A percentile compares a stretch with the other conserved stretches of the same genome.
These are phyloP conservation scores for Brenthis ino DNA, from an alignment of 2,888 invertebrate species.

Conservation along the genomic window DNA sequence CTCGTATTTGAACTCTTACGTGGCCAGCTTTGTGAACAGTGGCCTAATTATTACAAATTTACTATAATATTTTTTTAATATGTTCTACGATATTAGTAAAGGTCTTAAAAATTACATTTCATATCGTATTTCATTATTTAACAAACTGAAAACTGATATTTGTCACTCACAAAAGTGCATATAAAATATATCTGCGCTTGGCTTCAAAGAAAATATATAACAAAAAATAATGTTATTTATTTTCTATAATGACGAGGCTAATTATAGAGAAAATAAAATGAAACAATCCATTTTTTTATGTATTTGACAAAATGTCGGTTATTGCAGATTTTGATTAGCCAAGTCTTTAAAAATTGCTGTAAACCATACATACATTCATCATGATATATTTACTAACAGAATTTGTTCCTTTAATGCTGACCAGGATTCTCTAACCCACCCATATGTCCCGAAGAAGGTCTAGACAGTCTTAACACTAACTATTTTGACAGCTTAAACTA, in stretches of 20 bases:
- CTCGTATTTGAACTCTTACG: too few relatives aligned
- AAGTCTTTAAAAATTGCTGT: conserved; percentile 26
- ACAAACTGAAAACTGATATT: background rate
- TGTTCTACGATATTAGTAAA: too few relatives aligned
- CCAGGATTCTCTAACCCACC: conserved; percentile 62
- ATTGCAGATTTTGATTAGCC: background rate
- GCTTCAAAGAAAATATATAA: background rate
- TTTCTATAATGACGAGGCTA: conserved; percentile 12
- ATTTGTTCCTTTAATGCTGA: conserved; percentile 56
- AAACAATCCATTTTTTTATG: too few relatives aligned
- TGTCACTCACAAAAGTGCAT: background rate
- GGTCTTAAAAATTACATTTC: too few relatives aligned
- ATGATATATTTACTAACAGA: conserved; percentile 36
- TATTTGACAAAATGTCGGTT: too few relatives aligned
- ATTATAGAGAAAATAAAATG: background rate
- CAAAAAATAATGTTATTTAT: conserved; percentile 5
- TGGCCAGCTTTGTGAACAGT: too few relatives aligned
- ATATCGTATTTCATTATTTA: too few relatives aligned
- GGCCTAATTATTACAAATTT: too few relatives aligned
- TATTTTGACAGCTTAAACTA: conserved; percentile 75
- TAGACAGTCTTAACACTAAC: conserved; percentile 72
- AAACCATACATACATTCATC: conserved; percentile 24
- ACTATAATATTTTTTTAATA: too few relatives aligned
- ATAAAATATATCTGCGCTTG: background rate
- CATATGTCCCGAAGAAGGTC: conserved; percentile 62